Evolutionary conservation across 30 jellyfish, hydroid and myxozoan species (phyloP).

Genomic region (Clytia hemisphaerica): DNA sequence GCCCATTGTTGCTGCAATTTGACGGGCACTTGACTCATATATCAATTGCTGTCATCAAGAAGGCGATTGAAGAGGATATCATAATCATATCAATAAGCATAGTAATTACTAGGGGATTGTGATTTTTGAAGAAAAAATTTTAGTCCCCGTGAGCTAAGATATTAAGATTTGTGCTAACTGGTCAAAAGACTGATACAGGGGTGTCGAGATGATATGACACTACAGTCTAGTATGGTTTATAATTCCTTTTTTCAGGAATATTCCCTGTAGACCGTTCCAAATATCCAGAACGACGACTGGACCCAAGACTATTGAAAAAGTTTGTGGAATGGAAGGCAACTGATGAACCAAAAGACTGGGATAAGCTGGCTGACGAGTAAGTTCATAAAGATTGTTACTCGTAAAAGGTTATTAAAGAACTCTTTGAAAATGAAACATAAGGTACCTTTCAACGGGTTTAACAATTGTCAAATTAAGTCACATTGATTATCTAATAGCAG

Average conservation of each 20-base stretch:
- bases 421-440: no score
- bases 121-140: neutral
- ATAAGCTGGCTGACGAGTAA: no score
- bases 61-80: constrained; percentile 28
- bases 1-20: constrained; percentile 28
- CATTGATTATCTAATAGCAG: no score
- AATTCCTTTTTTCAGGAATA: neutral
- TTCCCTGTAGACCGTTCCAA: constrained; percentile 31
- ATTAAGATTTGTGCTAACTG: neutral
- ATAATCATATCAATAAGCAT: constrained; percentile 8
- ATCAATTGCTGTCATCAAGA: constrained; percentile 14
- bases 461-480: no score
- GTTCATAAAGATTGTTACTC: no score
- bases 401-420: no score
- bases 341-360: constrained; percentile 26
- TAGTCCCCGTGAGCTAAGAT: neutral
- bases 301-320: constrained; percentile 8
- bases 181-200: no score
- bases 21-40: constrained; percentile 52
- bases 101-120: neutral
- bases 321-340: constrained; percentile 15
- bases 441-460: no score
- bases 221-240: neutral
- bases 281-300: constrained; percentile 25
- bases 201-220: no score